Evolutionary conservation across 1,140 invertebrate species (phyloP).

Genomic region (Stratiolaelaps scimitus): DNA sequence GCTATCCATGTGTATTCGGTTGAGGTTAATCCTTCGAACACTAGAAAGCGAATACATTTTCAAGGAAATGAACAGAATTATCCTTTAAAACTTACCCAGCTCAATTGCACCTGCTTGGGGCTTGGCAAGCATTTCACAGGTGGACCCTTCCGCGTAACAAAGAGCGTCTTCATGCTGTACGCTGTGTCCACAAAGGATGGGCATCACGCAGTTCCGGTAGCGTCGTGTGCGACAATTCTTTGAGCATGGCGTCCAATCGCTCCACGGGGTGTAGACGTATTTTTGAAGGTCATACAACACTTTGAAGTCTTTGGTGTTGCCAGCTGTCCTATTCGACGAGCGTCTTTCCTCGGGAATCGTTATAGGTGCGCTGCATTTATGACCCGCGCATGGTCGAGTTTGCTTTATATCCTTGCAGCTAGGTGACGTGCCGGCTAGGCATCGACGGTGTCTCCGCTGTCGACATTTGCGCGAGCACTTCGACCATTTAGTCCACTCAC

Average conservation of each 20-base stretch:
- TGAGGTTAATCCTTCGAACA: too few species aligned
- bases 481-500: slow-evolving; percentile 17
- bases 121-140: slow-evolving; percentile 54
- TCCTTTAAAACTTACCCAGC: slow-evolving; percentile 6
- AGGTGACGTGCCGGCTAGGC: background rate
- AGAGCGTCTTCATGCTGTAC: slow-evolving; percentile 64
- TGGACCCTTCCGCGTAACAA: slow-evolving; percentile 64
- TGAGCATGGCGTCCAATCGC: slow-evolving; percentile 50
- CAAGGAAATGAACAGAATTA: too few species aligned
- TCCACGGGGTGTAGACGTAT: slow-evolving; percentile 50
- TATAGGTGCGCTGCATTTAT: slow-evolving; percentile 1
- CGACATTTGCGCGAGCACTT: background rate
- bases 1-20: too few species aligned
- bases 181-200: slow-evolving; percentile 56
- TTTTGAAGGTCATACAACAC: slow-evolving; percentile 40
- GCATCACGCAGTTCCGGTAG: slow-evolving; percentile 58
- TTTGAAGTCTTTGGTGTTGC: slow-evolving; percentile 35
- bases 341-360: slow-evolving; percentile 1
- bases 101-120: slow-evolving; percentile 32
- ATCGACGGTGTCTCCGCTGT: slow-evolving; percentile 4
- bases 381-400: background rate
- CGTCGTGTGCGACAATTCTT: slow-evolving; percentile 49
- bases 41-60: too few species aligned
- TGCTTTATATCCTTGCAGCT: slow-evolving; percentile 14
- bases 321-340: slow-evolving; percentile 33